phyloP scores from a whole-genome alignment of 1,140 invertebrate genomes.

The Physella acuta region DNA sequence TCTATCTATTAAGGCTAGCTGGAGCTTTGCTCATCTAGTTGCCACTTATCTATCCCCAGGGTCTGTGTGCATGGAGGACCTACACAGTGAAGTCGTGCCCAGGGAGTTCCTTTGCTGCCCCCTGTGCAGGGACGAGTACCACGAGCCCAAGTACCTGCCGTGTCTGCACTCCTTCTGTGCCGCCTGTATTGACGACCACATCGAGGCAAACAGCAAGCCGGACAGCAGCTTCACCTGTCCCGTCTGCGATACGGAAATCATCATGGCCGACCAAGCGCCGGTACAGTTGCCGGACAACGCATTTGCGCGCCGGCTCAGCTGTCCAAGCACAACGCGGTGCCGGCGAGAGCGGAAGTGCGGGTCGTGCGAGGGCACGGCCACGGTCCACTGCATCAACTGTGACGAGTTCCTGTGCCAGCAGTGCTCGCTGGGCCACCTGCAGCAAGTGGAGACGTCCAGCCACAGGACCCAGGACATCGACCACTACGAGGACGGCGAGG shows the following conservation, averaged over 20 bases:
- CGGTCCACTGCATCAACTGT: conserved; percentile 43
- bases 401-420: conserved; percentile 43
- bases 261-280: conserved; percentile 14
- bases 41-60: conserved; percentile 8
- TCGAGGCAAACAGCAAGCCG: conserved; percentile 23
- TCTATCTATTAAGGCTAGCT: too few relatives aligned
- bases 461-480: conserved; percentile 37
- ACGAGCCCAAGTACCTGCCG: conserved; percentile 75
- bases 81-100: conserved; percentile 45
- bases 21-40: too few relatives aligned
- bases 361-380: conserved; percentile 35
- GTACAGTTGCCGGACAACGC: conserved; percentile 39
- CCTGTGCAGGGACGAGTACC: conserved; percentile 53
- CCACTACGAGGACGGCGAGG: conserved; percentile 28
- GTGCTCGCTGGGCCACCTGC: conserved; percentile 30
- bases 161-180: conserved; percentile 93
- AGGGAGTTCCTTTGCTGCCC: conserved; percentile 49
- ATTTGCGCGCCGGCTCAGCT: conserved; percentile 42
- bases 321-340: conserved; percentile 22
- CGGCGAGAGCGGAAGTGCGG: conserved; percentile 33
- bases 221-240: conserved; percentile 42
- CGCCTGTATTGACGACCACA: conserved; percentile 67
- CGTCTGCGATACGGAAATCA: conserved; percentile 41
- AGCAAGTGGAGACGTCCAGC: conserved; percentile 37
- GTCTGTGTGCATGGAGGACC: conserved; percentile 43